Evolutionary conservation across 2,797 vertebrate genomes (phyloP).

Genomic region (Gallinago nigripennis): DNA sequence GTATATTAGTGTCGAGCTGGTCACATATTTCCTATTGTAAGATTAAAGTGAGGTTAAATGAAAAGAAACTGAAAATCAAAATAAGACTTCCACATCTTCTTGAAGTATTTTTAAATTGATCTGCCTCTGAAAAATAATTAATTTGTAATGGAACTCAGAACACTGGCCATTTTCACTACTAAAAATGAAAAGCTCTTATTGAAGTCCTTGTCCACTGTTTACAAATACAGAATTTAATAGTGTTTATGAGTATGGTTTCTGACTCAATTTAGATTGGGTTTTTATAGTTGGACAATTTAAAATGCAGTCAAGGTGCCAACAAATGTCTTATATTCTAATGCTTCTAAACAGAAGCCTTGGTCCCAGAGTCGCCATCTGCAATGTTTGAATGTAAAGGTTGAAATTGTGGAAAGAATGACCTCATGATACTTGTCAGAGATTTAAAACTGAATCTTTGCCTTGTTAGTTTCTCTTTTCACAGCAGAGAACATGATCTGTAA

Average conservation of each 20-base stretch:
- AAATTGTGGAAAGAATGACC: background rate
- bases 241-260: background rate
- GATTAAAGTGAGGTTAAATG: background rate
- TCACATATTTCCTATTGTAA: background rate
- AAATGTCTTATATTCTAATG: background rate
- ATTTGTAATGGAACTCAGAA: background rate
- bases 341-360: background rate
- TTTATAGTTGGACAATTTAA: background rate
- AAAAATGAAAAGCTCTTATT: background rate
- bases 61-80: background rate
- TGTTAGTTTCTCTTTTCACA: background rate
- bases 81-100: background rate
- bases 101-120: background rate
- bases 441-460: background rate
- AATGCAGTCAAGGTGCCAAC: background rate
- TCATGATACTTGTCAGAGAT: background rate
- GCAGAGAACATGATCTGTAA: background rate
- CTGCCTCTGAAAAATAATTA: background rate
- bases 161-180: background rate
- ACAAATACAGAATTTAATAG: background rate
- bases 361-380: rapidly evolving
- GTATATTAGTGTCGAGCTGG: background rate
- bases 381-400: background rate
- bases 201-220: background rate
- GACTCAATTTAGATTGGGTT: background rate